These are phyloP conservation scores for Pseudotriccus pelzelni DNA, from an alignment of 2,797 vertebrate genomes.

Conservation along the genomic window DNA sequence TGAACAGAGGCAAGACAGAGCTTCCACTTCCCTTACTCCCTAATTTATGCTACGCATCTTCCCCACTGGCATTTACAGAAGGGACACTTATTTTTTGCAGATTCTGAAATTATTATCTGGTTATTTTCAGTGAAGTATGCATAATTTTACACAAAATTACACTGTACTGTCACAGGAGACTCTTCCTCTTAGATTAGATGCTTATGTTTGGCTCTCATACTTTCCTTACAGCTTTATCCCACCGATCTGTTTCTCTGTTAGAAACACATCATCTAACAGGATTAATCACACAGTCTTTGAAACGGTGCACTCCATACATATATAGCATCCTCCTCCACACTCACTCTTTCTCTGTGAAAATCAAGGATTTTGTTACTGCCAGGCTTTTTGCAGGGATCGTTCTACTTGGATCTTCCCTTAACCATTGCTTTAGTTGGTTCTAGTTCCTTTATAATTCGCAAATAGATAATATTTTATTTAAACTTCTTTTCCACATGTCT, in stretches of 20 bases:
- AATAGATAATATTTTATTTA: background rate
- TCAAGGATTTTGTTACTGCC: background rate
- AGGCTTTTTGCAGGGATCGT: background rate
- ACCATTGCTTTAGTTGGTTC: background rate
- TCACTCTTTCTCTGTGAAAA: background rate
- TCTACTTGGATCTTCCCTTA: background rate
- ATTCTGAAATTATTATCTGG: background rate
- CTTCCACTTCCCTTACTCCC: background rate
- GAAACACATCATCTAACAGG: conserved; percentile 6
- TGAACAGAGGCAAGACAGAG: background rate
- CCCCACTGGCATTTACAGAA: background rate
- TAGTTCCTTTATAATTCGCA: background rate
- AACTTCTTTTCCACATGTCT: background rate
- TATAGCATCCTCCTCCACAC: conserved; percentile 5
- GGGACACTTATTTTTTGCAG: background rate
- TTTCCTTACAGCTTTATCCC: conserved; percentile 20
- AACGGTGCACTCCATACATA: background rate
- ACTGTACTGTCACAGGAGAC: background rate
- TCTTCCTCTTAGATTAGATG: background rate
- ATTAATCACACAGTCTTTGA: conserved; percentile 29
- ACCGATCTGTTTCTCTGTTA: background rate
- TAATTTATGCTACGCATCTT: background rate
- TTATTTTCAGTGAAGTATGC: background rate
- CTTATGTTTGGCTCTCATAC: background rate
- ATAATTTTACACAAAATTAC: background rate